Percentiles rank a stretch among this genome's conserved stretches.
These are phyloP conservation scores for Microtus oregoni DNA, from an alignment of 2,113 vertebrate species.

Conservation along the genomic window DNA sequence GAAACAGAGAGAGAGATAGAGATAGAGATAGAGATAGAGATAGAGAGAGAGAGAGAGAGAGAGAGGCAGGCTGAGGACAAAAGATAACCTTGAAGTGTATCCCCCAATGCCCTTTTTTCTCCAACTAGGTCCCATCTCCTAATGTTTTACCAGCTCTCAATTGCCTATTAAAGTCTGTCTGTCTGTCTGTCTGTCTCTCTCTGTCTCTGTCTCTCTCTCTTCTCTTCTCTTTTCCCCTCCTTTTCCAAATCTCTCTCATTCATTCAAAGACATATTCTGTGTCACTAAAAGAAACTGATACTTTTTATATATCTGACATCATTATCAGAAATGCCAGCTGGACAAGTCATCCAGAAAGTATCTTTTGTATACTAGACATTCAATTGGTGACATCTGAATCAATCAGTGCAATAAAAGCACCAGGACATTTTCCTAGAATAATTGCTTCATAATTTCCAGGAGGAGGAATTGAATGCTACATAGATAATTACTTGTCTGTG, in stretches of 20 bases:
- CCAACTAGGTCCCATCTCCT: too few relatives aligned
- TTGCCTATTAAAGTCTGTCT: neutral
- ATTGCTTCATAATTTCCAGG: neutral
- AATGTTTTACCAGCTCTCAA: neutral
- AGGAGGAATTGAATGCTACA: neutral
- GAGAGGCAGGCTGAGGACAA: too few relatives aligned
- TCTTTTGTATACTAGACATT: neutral
- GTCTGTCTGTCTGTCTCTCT: neutral
- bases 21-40: too few relatives aligned
- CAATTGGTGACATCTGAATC: neutral
- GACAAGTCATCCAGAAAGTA: neutral
- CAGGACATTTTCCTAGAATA: neutral
- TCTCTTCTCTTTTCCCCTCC: neutral
- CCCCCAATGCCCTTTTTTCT: neutral
- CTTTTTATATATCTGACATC: neutral
- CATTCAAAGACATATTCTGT: neutral
- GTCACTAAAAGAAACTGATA: neutral
- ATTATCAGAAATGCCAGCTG: neutral
- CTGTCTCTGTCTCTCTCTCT: too few relatives aligned
- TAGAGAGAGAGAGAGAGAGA: too few relatives aligned
- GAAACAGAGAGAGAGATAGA: neutral
- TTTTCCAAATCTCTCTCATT: neutral
- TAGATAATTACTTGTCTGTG: neutral
- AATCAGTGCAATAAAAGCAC: neutral
- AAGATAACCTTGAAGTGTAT: neutral